A percentile compares a stretch with the other conserved stretches of the same genome.
Evolutionary conservation across 2,797 vertebrate species (phyloP).

Genomic region (Enteromius treurensis): DNA sequence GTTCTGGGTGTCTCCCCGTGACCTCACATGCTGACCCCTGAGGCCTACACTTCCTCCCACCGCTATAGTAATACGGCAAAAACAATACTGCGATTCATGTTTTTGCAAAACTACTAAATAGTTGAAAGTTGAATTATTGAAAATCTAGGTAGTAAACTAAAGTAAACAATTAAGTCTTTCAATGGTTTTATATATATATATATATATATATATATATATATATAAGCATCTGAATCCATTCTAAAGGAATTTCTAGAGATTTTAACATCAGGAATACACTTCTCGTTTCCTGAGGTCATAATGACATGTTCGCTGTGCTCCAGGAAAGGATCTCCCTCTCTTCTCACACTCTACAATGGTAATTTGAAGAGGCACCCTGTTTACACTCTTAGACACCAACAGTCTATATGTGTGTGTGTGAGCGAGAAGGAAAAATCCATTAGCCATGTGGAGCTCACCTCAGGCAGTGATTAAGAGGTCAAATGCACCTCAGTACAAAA

Average conservation of each 20-base stretch:
- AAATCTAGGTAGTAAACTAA: not conserved
- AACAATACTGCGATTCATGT: slow-evolving; percentile 49
- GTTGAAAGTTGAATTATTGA: not conserved
- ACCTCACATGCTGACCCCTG: slow-evolving; percentile 58
- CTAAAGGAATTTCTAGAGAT: not conserved
- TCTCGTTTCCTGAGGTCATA: slow-evolving; percentile 22
- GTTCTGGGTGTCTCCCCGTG: slow-evolving; percentile 55
- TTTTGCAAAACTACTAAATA: not conserved
- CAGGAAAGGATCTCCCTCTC: slow-evolving; percentile 29
- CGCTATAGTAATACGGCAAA: slow-evolving; percentile 24
- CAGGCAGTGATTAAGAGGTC: slow-evolving; percentile 66
- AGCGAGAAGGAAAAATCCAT: slow-evolving; percentile 56
- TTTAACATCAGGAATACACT: not conserved
- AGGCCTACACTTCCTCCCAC: slow-evolving; percentile 59
- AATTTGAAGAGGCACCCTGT: slow-evolving; percentile 56
- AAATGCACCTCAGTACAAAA: slow-evolving; percentile 61
- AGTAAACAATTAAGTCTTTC: not conserved
- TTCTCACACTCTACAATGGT: slow-evolving; percentile 53
- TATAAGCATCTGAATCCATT: not conserved
- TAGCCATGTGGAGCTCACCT: slow-evolving; percentile 62
- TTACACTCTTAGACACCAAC: slow-evolving; percentile 58
- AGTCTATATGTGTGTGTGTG: slow-evolving; percentile 46
- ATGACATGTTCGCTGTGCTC: slow-evolving; percentile 19
- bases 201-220: not conserved
- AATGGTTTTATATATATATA: not conserved